Base-by-base conservation (phyloP, 2,888 invertebrate species). In the Patella depressa region DNA sequence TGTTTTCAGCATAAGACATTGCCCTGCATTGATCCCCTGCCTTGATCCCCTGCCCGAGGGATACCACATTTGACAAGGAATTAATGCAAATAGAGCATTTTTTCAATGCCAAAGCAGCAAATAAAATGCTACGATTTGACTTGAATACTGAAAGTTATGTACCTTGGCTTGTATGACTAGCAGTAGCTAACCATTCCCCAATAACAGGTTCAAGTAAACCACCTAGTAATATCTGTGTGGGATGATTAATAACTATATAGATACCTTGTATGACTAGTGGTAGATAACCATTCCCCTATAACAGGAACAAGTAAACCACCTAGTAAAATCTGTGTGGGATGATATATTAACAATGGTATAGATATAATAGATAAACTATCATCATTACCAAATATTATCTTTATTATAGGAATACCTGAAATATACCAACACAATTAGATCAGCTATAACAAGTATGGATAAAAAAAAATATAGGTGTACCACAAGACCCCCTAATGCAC, bases 331-430 rank as follows among this genome's bases (percentile, higher is more conserved):
- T 90, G 90, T 79, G 86, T 86, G 2, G 90, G 90, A 79, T 90
- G 90, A 78, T 90, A 90, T 3, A 90, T 84, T 29, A 90, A 82
- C 72, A 90, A 80, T 3, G 90, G 90, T 54, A 90, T 86, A 14
- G 88, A 85, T 69, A 91, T 86, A 12, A 88, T 78, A 29, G 89
- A 88, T 72, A 89, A 78, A 53, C 85, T 83, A 9, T 87, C 83
- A 75, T 88, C 82, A 65, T 84, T 85, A 74, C 85, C 84, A 84
- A 88, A 90, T 71, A 90, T 83, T 17, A 89, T 87, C 80, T 88
- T 88, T 53, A 90, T 82, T n/a, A 91, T 88, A 74, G 90, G 90
- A 81, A 91, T 90, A 74, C 90, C 90, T 91, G 82, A 14, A 83
- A 81, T 24, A 45, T 74, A 73, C 34, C 59, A 70, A 72, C n/a